A percentile compares a stretch with the other conserved stretches of the same genome.
Evolutionary conservation across 2,113 vertebrate species (phyloP).

Genomic region (Lophochroa leadbeateri): DNA sequence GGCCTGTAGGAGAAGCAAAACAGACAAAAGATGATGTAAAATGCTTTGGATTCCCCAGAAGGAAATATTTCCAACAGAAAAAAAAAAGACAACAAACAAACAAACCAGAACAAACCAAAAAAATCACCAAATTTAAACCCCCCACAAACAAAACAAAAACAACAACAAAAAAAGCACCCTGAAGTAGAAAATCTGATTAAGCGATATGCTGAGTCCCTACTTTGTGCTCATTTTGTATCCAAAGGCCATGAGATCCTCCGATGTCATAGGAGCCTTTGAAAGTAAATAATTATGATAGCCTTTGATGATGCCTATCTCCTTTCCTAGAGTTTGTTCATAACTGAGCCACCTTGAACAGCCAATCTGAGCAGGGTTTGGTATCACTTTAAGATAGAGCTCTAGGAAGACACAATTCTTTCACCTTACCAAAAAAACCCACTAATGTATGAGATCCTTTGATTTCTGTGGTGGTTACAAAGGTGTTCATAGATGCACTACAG

Average conservation of each 20-base stretch:
- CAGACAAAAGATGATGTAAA: background rate
- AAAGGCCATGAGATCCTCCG: background rate
- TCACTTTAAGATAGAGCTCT: background rate
- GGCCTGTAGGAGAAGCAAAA: background rate
- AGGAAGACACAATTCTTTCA: background rate
- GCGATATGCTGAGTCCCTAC: background rate
- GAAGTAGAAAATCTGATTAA: background rate
- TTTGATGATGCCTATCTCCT: background rate
- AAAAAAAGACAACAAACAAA: background rate
- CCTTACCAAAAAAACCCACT: background rate
- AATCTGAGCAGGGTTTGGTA: background rate
- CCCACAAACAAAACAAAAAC: background rate
- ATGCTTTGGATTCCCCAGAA: background rate
- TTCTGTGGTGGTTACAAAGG: background rate
- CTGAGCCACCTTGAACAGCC: background rate
- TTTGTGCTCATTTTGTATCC: background rate
- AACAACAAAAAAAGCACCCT: background rate
- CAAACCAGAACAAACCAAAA: background rate
- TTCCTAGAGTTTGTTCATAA: background rate
- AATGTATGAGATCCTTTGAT: background rate
- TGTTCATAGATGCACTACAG: background rate
- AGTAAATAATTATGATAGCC: background rate
- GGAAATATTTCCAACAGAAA: background rate
- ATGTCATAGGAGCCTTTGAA: background rate
- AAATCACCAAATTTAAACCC: background rate